These are phyloP conservation scores for Trichoplusia ni DNA, from an alignment of 1,140 invertebrate species.

Conservation along the genomic window DNA sequence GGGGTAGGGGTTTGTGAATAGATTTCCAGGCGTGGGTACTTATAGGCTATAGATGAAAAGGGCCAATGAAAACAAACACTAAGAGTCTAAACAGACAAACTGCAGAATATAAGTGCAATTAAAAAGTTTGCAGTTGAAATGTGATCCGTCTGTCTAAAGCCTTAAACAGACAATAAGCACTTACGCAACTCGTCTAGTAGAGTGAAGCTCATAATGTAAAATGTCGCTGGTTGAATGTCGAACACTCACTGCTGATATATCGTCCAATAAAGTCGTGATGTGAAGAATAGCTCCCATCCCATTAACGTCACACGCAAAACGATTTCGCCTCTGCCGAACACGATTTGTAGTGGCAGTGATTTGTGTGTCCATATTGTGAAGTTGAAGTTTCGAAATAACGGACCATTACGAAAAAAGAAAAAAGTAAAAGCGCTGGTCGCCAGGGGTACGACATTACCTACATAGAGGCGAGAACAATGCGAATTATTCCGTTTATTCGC, in stretches of 20 bases:
- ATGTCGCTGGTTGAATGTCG: constrained; percentile 10
- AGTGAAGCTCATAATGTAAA: constrained; percentile 12
- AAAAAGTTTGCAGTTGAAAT: too few species aligned
- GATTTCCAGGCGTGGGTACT: too few species aligned
- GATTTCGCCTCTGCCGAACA: constrained; percentile 48
- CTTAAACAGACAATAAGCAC: background rate
- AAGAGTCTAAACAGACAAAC: too few species aligned
- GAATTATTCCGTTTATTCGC: constrained; percentile 16
- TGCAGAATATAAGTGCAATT: too few species aligned
- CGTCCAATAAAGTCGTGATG: constrained; percentile 58
- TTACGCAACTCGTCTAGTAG: background rate
- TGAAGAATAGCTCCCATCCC: constrained; percentile 61
- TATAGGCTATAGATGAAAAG: too few species aligned
- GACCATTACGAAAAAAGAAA: constrained; percentile 29
- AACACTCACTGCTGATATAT: constrained; percentile 45
- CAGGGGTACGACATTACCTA: constrained; percentile 2
- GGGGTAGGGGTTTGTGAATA: too few species aligned
- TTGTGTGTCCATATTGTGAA: constrained; percentile 54
- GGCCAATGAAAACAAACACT: too few species aligned
- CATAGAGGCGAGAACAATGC: constrained; percentile 11
- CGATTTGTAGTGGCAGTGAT: constrained; percentile 58
- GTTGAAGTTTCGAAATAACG: constrained; percentile 46
- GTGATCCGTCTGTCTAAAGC: background rate
- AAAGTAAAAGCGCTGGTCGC: background rate
- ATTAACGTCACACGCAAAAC: constrained; percentile 64